phyloP scores from a whole-genome alignment of 53 echinoderm and acorn worm genomes.

The Luidia sarsii region DNA sequence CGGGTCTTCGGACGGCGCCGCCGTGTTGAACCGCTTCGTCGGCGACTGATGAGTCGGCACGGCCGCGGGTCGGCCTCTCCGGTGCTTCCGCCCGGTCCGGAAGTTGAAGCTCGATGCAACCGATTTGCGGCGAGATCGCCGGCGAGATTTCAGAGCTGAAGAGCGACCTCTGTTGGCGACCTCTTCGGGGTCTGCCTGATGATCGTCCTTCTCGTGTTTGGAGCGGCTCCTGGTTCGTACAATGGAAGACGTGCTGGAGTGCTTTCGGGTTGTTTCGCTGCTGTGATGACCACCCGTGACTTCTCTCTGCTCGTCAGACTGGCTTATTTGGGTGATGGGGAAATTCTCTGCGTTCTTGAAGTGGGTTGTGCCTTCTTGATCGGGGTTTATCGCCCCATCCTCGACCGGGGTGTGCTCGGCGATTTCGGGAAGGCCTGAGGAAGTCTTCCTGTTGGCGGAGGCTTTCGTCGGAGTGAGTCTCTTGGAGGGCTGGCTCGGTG shows the following conservation, averaged over 20 bases:
- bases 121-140: constrained; percentile 8
- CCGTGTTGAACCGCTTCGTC: constrained; percentile 1
- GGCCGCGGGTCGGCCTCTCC: background rate
- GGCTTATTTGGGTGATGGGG: constrained; percentile 10
- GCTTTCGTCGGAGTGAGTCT: background rate
- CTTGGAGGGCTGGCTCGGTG: background rate
- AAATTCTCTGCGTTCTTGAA: background rate
- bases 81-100: background rate
- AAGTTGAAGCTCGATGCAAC: background rate
- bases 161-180: background rate
- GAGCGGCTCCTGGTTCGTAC: background rate
- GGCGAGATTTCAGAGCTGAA: background rate
- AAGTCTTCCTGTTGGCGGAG: background rate
- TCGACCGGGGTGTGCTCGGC: background rate
- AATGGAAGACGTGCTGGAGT: background rate
- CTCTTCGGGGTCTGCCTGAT: background rate
- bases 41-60: background rate
- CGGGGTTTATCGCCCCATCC: too few relatives aligned
- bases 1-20: constrained; percentile 57
- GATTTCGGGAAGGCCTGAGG: constrained; percentile 15
- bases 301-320: background rate
- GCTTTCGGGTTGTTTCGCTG: background rate
- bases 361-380: background rate
- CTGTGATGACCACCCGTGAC: too few relatives aligned
- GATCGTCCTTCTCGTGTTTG: background rate